phyloP scores from a whole-genome alignment of 2,113 vertebrate genomes.

The Ctenodactylus gundi region DNA sequence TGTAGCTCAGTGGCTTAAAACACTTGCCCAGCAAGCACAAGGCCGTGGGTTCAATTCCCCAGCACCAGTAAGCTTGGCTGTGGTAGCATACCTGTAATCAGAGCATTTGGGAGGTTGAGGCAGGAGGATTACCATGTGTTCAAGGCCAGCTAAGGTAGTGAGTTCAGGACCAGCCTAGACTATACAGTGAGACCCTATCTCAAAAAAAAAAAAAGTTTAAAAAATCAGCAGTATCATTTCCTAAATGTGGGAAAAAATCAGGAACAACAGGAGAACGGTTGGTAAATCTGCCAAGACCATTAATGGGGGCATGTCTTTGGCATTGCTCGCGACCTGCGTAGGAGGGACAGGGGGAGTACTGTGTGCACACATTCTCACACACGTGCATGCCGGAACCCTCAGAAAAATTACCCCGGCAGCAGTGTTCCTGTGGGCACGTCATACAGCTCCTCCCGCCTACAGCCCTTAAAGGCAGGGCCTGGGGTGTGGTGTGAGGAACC shows the following conservation, averaged over 20 bases:
- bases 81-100: too few relatives aligned
- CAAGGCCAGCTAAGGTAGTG: too few relatives aligned
- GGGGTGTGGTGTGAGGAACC: neutral
- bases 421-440: neutral
- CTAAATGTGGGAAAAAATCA: too few relatives aligned
- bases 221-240: neutral
- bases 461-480: neutral
- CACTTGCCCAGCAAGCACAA: too few relatives aligned
- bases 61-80: too few relatives aligned
- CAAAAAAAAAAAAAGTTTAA: neutral
- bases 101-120: too few relatives aligned
- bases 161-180: too few relatives aligned
- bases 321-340: fast-evolving
- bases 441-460: neutral
- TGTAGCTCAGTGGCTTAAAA: too few relatives aligned
- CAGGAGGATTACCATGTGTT: too few relatives aligned
- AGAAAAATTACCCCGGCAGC: neutral
- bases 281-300: neutral
- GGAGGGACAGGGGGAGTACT: neutral
- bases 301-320: neutral
- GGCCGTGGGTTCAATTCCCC: too few relatives aligned
- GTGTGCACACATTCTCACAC: fast-evolving
- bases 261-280: neutral
- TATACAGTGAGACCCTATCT: too few relatives aligned
- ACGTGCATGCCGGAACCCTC: neutral